These are phyloP conservation scores for Syngnathus floridae DNA, from an alignment of 2,113 vertebrate species.

Conservation along the genomic window DNA sequence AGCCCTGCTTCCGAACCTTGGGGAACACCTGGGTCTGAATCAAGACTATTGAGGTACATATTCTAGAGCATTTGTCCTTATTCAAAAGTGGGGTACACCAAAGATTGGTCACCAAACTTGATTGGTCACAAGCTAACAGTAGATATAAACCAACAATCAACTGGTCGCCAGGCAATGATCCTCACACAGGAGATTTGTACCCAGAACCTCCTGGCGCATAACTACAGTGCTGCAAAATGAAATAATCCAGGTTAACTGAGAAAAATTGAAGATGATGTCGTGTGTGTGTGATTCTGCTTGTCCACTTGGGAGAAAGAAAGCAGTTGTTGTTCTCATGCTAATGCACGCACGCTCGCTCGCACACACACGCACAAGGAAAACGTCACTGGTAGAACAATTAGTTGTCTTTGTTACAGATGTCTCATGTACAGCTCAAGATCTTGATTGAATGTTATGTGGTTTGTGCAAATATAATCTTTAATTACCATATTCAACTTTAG, in stretches of 20 bases:
- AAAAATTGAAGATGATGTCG: not conserved
- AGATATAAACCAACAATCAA: not conserved
- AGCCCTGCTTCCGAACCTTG: too few species aligned
- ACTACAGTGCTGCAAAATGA: not conserved
- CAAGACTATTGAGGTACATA: too few species aligned
- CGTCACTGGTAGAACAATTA: not conserved
- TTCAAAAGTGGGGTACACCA: too few species aligned
- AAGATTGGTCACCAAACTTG: too few species aligned
- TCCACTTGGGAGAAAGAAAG: not conserved
- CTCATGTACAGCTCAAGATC: too few species aligned
- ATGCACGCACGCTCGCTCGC: not conserved
- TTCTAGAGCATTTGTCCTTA: too few species aligned
- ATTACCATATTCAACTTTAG: not conserved
- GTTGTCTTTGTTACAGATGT: not conserved
- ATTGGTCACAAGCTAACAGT: not conserved
- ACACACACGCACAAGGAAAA: not conserved
- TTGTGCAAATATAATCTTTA: not conserved
- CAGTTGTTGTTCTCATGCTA: conserved; percentile 7
- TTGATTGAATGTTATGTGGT: too few species aligned
- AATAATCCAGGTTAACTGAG: not conserved
- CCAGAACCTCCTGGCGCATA: not conserved
- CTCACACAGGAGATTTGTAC: not conserved
- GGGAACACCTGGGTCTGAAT: too few species aligned
- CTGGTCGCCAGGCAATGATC: too few species aligned
- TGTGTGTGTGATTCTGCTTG: not conserved